Evolutionary conservation across 1,140 invertebrate genomes (phyloP), one percentile per base, ranked within the genome.

Genomic region (Ptiloglossa arizonensis): DNA sequence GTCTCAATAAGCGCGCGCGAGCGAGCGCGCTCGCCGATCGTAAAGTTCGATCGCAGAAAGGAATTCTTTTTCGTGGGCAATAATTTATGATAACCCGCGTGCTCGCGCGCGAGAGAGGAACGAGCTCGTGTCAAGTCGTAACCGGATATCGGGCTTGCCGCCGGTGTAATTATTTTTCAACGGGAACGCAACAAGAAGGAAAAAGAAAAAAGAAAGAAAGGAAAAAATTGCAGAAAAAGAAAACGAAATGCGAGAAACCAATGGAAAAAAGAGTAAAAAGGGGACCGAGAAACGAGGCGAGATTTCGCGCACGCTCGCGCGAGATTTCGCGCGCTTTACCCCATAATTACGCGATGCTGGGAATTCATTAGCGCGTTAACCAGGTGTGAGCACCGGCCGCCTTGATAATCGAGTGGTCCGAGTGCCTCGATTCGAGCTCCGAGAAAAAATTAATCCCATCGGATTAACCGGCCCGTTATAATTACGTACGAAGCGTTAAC

Each of bases 361-460:
- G 83, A 85, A 85, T 85, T 80, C 83, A 85, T 85, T 85, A 85
- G 82, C 74, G 56, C 19, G 60, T 85, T 85, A 85, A 85, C 75
- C 70, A 84, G 83, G 74, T 82, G 83, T 48, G 67, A 72, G 67
- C 70, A 63, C 27, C 69, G 63, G 41, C 9, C 69, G 50, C 38
- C 82, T 22, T 60, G 83, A 85, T 81, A 85, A 81, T 85, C 60
- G 62, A 48, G 38, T 22, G n/a, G 29, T 24, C 4, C 4, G 15
- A 15, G 38, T 68, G 41, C 35, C 64, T 27, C 46, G 71, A 66
- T 46, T 70, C 44, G 50, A n/a, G 57, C 63, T 50, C 50, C 52
- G 52, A 56, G 66, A 74, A 63, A 82, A 85, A 79, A 85, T 81
- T 72, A 85, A 85, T 85, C 70, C 79, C 66, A 79, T 85, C 79